phyloP scores from a whole-genome alignment of 1,140 invertebrate species.

The Heliconius nattereri region DNA sequence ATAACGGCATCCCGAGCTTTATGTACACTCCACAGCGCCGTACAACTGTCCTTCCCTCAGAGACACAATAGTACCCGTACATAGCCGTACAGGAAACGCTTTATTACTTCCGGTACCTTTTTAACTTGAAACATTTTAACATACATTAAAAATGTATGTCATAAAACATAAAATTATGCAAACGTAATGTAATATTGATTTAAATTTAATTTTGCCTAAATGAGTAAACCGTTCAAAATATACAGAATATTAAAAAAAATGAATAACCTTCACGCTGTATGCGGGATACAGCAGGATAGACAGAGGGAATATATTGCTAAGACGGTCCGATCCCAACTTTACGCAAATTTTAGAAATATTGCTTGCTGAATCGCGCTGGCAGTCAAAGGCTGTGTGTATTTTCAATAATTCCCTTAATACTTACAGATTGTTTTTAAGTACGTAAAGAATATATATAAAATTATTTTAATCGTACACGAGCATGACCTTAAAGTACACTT shows the following conservation, averaged over 20 bases:
- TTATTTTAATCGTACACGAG: neutral
- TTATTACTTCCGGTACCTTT: constrained; percentile 10
- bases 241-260: neutral
- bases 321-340: too few species aligned
- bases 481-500: neutral
- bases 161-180: neutral
- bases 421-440: neutral
- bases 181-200: neutral
- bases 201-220: neutral
- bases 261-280: too few species aligned
- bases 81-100: neutral
- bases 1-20: neutral
- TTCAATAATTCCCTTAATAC: neutral
- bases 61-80: too few species aligned
- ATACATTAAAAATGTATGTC: constrained; percentile 8
- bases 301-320: too few species aligned
- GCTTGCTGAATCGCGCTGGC: too few species aligned
- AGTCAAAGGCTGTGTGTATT: neutral
- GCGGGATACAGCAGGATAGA: too few species aligned
- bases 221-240: neutral
- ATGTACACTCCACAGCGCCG: neutral
- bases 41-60: neutral
- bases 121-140: neutral
- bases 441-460: neutral
- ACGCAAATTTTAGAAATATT: too few species aligned